These are phyloP conservation scores for Drosophila nr. perissopoda DNA, from an alignment of 2,888 invertebrate species.

Conservation along the genomic window DNA sequence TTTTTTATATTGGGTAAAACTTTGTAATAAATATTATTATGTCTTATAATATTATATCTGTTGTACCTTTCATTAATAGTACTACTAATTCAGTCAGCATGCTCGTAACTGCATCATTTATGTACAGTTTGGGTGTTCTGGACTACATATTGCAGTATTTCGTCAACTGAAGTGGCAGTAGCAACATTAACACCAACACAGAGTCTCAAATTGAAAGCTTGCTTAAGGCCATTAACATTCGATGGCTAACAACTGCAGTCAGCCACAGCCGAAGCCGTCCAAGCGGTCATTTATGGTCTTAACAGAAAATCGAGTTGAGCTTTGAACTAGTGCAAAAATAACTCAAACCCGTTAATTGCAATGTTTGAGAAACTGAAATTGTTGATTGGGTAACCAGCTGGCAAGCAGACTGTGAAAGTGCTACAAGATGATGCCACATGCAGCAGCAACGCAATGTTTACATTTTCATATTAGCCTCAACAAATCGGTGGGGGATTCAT, in stretches of 20 bases:
- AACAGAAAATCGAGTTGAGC: constrained; percentile 21
- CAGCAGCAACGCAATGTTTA: constrained; percentile 24
- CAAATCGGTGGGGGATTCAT: constrained; percentile 4
- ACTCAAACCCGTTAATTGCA: constrained; percentile 46
- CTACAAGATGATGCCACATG: constrained; percentile 22
- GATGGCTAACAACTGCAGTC: constrained; percentile 70
- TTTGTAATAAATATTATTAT: not conserved
- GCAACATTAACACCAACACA: constrained; percentile 56
- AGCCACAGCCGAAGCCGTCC: constrained; percentile 1
- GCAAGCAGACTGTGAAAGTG: constrained; percentile 1
- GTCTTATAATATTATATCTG: not conserved
- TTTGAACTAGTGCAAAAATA: constrained; percentile 25
- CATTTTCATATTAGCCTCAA: constrained; percentile 7
- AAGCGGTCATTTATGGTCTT: constrained; percentile 38
- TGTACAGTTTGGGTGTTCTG: not conserved
- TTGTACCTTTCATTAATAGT: not conserved
- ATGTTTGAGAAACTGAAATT: not conserved
- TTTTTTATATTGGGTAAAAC: not conserved
- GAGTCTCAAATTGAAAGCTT: constrained; percentile 66
- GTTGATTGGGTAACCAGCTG: constrained; percentile 4
- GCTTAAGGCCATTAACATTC: constrained; percentile 77
- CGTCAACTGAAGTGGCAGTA: constrained; percentile 2
- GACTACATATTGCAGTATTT: not conserved
- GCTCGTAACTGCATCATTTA: not conserved
- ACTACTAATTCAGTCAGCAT: not conserved